Conservation (phyloP, 1,140 invertebrate species). For the Daktulosphaira vitifoliae region DNA sequence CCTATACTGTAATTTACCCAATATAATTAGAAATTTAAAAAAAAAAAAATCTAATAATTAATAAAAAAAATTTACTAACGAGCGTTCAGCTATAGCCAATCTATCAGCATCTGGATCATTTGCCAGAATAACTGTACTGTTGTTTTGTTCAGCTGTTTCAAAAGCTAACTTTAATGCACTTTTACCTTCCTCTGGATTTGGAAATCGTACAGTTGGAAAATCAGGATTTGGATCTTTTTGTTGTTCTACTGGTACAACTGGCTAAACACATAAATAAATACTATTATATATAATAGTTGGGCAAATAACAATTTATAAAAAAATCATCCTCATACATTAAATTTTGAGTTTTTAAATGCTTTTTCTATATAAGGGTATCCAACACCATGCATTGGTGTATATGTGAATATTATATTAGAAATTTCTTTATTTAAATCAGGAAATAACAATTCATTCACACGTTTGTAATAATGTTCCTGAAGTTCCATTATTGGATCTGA, state of each 20-base stretch:
- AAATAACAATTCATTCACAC: conserved; percentile 5
- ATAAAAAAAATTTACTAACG: conserved; percentile 42
- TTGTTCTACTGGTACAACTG: conserved; percentile 64
- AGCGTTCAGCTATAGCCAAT: conserved; percentile 74
- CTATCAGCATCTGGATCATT: conserved; percentile 99
- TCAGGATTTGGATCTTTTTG: conserved; percentile 89
- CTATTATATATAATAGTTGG: conserved; percentile 6
- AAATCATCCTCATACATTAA: conserved; percentile 50
- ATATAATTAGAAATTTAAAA: too few species aligned
- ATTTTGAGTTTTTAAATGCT: conserved; percentile 65
- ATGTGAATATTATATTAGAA: conserved; percentile 63
- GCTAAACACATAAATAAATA: neutral
- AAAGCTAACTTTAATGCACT: conserved; percentile 80
- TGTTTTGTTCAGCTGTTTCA: conserved; percentile 64
- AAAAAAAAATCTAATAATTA: too few species aligned
- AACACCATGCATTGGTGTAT: conserved; percentile 97
- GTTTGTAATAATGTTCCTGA: neutral
- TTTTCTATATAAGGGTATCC: conserved; percentile 69
- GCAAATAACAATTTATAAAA: neutral
- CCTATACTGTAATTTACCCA: conserved; percentile 27
- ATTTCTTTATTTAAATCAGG: conserved; percentile 38
- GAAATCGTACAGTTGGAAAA: conserved; percentile 93
- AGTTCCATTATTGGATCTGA: conserved; percentile 54
- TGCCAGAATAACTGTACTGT: conserved; percentile 72
- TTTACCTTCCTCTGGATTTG: conserved; percentile 96